phyloP scores from a whole-genome alignment of 2,888 invertebrate species.

The Rotaria socialis region DNA sequence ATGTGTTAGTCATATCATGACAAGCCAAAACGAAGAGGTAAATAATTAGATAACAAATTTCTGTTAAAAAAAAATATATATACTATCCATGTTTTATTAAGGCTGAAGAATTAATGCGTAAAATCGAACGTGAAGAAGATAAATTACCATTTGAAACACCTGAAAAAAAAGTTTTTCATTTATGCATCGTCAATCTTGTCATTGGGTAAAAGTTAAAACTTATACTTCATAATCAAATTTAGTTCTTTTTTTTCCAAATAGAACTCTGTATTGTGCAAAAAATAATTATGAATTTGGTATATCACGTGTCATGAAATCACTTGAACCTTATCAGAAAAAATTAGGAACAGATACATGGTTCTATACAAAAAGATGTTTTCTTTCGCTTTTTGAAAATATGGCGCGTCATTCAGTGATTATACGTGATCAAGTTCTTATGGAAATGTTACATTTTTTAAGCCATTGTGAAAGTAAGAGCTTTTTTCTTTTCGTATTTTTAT shows the following conservation, averaged over 20 bases:
- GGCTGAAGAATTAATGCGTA: slow-evolving; percentile 94
- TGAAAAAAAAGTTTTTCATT: slow-evolving; percentile 84
- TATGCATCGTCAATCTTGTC: slow-evolving; percentile 95
- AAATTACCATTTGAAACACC: slow-evolving; percentile 81
- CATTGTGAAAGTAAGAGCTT: slow-evolving; percentile 71
- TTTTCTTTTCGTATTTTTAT: background rate
- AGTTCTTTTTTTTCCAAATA: slow-evolving; percentile 54
- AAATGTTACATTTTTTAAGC: slow-evolving; percentile 80
- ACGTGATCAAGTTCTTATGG: slow-evolving; percentile 77
- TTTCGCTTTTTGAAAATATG: slow-evolving; percentile 83
- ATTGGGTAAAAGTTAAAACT: slow-evolving; percentile 70
- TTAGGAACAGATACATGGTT: slow-evolving; percentile 97
- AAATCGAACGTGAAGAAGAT: slow-evolving; percentile 96
- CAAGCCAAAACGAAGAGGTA: slow-evolving; percentile 87
- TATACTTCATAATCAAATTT: slow-evolving; percentile 2
- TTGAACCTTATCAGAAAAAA: slow-evolving; percentile 86
- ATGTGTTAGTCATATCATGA: slow-evolving; percentile 98
- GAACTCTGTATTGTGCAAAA: slow-evolving; percentile 92
- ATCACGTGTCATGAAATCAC: slow-evolving; percentile 88
- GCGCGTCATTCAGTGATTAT: slow-evolving; percentile 83
- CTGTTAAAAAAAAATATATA: background rate
- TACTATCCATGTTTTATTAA: slow-evolving; percentile 47
- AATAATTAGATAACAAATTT: slow-evolving; percentile 40
- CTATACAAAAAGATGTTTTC: slow-evolving; percentile 88
- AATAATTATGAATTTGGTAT: slow-evolving; percentile 98